Evolutionary conservation across 2,888 invertebrate species (phyloP), one percentile per base, ranked within the genome.

Genomic region (Orthonychiurus folsomi): DNA sequence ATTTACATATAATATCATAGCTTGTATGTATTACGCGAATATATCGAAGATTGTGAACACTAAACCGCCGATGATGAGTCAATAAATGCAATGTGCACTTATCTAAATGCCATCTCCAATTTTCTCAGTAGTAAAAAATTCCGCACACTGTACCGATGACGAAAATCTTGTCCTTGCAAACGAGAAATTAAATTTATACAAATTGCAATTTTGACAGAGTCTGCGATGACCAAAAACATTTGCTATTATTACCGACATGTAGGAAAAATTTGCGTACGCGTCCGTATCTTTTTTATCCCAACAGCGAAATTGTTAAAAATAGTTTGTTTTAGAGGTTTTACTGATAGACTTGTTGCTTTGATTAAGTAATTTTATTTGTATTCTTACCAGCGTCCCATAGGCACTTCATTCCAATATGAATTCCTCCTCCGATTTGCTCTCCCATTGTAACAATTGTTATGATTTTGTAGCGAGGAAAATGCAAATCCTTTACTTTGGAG

Each of bases 301-400:
- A n/a, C n/a, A n/a, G n/a, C n/a, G n/a, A n/a, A n/a, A n/a, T n/a
- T n/a, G n/a, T n/a, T n/a, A n/a, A n/a, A n/a, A n/a, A n/a, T n/a
- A n/a, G n/a, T n/a, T n/a, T n/a, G n/a, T n/a, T n/a, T n/a, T n/a
- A n/a, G n/a, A n/a, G n/a, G n/a, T n/a, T n/a, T n/a, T n/a, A n/a
- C n/a, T n/a, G n/a, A n/a, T n/a, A n/a, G n/a, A n/a, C n/a, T n/a
- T n/a, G n/a, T n/a, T n/a, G n/a, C n/a, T n/a, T n/a, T n/a, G n/a
- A n/a, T n/a, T n/a, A n/a, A n/a, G n/a, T n/a, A n/a, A n/a, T n/a
- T n/a, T n/a, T n/a, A n/a, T n/a, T n/a, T n/a, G n/a, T n/a, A n/a
- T n/a, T n/a, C n/a, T n/a, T n/a, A n/a, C n/a, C 69, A 5, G 66
- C 62, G 64, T 71, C 71, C 71, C 71, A 71, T 1, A 66, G 63